phyloP scores from a whole-genome alignment of 2,797 vertebrate genomes.

The Alca torda region DNA sequence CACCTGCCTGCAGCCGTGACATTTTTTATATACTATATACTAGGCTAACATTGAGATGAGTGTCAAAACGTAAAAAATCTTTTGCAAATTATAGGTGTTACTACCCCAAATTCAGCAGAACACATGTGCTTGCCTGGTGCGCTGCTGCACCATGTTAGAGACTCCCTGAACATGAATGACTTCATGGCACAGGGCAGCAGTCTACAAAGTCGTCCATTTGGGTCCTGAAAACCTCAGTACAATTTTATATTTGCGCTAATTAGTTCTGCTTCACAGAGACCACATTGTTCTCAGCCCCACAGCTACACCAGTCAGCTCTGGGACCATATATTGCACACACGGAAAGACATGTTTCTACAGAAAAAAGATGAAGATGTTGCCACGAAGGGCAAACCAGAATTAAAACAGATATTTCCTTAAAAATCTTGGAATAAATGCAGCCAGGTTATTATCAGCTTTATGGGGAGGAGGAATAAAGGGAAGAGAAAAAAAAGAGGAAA shows the following conservation, averaged over 20 bases:
- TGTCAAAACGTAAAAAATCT: not conserved
- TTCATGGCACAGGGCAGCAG: not conserved
- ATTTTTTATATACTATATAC: not conserved
- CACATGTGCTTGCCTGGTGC: not conserved
- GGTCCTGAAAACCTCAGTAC: not conserved
- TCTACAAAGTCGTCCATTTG: not conserved
- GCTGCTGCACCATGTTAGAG: not conserved
- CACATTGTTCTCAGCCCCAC: not conserved
- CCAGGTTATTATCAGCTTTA: not conserved
- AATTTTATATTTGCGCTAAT: not conserved
- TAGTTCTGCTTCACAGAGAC: constrained; percentile 44
- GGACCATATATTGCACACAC: not conserved
- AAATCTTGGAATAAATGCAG: not conserved
- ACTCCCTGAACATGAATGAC: not conserved
- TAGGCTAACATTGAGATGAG: not conserved
- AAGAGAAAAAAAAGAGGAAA: not conserved
- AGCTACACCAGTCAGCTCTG: not conserved
- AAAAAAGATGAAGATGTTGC: not conserved
- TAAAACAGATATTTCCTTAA: not conserved
- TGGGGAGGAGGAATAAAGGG: not conserved
- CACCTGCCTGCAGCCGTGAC: not conserved
- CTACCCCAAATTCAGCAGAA: not conserved
- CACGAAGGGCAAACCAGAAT: not conserved
- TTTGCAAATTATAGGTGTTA: not conserved
- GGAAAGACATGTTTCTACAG: not conserved